phyloP scores from a whole-genome alignment of 1,140 invertebrate species.

The Drosophila mayri region DNA sequence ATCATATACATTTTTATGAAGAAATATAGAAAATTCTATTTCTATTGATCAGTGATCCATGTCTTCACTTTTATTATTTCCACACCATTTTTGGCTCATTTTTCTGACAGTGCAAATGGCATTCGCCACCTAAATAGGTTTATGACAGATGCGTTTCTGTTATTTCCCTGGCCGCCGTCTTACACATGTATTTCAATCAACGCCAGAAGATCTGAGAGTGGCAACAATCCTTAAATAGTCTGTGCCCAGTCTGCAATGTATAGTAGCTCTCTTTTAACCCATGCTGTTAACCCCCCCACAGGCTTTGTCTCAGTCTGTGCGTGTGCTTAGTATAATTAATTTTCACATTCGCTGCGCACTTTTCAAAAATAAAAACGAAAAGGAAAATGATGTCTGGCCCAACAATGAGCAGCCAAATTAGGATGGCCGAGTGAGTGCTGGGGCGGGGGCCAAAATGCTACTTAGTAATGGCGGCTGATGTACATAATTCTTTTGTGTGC shows the following conservation, averaged over 20 bases:
- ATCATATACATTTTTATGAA: not conserved
- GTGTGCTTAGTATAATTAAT: constrained; percentile 69
- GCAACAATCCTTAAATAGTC: constrained; percentile 56
- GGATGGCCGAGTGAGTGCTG: constrained; percentile 22
- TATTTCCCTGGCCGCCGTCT: constrained; percentile 8
- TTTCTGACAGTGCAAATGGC: constrained; percentile 27
- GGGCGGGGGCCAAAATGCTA: constrained; percentile 15
- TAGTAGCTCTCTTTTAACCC: constrained; percentile 37
- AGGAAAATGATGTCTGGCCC: constrained; percentile 43
- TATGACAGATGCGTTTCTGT: constrained; percentile 36
- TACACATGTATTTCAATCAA: constrained; percentile 48
- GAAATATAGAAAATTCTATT: not conserved
- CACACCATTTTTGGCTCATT: not conserved
- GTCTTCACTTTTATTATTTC: not conserved
- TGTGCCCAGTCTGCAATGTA: constrained; percentile 25
- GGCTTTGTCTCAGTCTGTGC: constrained; percentile 18
- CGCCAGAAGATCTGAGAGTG: constrained; percentile 45
- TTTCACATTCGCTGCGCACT: constrained; percentile 65
- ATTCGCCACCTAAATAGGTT: constrained; percentile 34
- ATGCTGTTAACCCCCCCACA: constrained; percentile 28
- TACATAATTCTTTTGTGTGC: constrained; percentile 54
- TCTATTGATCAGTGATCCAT: not conserved
- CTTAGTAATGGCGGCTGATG: constrained; percentile 51
- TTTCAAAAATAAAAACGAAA: constrained; percentile 63
- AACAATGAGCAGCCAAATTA: constrained; percentile 61